These are phyloP conservation scores for Cercopithecus mona DNA, from an alignment of 2,113 vertebrate species.

Conservation along the genomic window DNA sequence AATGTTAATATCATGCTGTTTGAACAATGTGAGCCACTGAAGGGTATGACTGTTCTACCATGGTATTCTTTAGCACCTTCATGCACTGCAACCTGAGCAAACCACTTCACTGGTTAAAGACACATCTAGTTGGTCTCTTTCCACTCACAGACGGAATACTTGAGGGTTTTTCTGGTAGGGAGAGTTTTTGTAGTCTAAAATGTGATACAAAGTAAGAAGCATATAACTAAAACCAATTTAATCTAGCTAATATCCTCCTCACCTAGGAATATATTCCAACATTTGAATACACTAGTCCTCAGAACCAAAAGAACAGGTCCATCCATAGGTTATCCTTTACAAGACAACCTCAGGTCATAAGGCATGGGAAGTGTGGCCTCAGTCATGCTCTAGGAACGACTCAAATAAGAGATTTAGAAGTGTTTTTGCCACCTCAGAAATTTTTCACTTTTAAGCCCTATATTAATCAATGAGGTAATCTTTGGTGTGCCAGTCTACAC, in stretches of 20 bases:
- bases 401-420: background rate
- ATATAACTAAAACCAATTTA: background rate
- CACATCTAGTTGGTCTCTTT: background rate
- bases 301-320: background rate
- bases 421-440: background rate
- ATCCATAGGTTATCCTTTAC: background rate
- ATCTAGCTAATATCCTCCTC: background rate
- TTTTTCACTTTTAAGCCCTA: constrained; percentile 9
- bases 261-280: background rate
- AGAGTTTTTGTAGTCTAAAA: background rate
- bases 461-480: constrained; percentile 63
- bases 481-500: constrained; percentile 43
- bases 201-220: background rate
- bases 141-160: background rate
- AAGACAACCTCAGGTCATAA: background rate
- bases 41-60: background rate
- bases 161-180: background rate
- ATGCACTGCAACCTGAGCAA: background rate
- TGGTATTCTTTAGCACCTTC: background rate
- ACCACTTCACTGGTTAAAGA: background rate
- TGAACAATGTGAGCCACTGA: background rate
- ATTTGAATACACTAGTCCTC: background rate
- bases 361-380: background rate
- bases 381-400: background rate
- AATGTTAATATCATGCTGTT: background rate